Conservation (phyloP, 2,113 vertebrate genomes). For the Pangasianodon hypophthalmus region DNA sequence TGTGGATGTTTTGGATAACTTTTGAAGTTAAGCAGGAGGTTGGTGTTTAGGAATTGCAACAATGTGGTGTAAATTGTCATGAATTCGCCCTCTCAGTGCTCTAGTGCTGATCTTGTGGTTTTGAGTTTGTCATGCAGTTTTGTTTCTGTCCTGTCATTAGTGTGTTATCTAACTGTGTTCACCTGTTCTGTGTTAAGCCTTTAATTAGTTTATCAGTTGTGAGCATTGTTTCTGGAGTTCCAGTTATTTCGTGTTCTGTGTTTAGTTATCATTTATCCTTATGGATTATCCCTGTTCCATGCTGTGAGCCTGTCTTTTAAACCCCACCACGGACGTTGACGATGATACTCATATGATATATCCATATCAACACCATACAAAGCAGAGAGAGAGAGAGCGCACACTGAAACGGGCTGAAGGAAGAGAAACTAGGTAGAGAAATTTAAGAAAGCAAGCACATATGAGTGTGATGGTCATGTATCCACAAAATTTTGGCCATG, state of each 20-base stretch:
- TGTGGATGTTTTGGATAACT: constrained; percentile 12
- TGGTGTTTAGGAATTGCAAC: constrained; percentile 32
- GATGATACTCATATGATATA: background rate
- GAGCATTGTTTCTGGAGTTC: background rate
- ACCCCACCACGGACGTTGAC: no score
- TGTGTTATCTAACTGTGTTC: background rate
- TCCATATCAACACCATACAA: background rate
- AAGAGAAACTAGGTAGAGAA: background rate
- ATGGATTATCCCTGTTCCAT: no score
- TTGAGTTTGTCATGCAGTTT: background rate
- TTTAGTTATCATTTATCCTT: no score
- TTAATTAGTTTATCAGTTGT: background rate
- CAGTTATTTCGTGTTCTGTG: background rate
- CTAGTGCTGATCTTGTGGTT: background rate
- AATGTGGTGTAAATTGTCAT: background rate
- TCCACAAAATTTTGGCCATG: background rate
- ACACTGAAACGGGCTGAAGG: background rate
- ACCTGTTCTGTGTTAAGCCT: background rate
- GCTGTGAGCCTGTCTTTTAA: no score
- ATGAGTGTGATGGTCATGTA: background rate
- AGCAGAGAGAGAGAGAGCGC: background rate
- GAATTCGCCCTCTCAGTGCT: background rate
- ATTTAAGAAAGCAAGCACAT: background rate
- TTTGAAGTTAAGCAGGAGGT: constrained; percentile 39
- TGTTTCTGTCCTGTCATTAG: background rate